Conservation (phyloP, 2,888 invertebrate genomes). For the Hipparchia semele region DNA sequence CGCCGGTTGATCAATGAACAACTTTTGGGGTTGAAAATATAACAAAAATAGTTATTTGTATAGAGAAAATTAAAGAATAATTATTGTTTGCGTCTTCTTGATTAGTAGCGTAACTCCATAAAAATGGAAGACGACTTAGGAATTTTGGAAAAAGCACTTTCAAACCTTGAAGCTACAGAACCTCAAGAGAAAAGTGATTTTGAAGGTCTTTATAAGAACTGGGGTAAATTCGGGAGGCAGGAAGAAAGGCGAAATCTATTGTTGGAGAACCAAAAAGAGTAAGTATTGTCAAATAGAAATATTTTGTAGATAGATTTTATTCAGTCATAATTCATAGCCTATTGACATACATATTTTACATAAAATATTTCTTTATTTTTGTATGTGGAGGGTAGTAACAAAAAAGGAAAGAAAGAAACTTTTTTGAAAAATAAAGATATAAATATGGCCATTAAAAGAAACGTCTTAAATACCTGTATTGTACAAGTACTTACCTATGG, state of each 20-base stretch:
- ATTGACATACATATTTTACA: too few species aligned
- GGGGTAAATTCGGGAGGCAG: constrained; percentile 68
- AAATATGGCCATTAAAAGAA: too few species aligned
- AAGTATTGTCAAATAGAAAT: constrained; percentile 32
- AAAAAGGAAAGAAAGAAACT: too few species aligned
- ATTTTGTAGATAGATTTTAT: too few species aligned
- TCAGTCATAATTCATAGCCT: too few species aligned
- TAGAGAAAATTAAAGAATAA: neutral
- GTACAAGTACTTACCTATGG: too few species aligned
- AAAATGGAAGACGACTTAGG: constrained; percentile 67
- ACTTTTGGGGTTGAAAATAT: neutral
- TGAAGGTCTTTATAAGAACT: constrained; percentile 68
- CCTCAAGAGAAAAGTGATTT: constrained; percentile 46
- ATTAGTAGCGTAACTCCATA: neutral
- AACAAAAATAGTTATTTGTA: neutral
- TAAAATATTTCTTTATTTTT: too few species aligned
- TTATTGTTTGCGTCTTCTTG: neutral
- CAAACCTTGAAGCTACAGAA: constrained; percentile 44
- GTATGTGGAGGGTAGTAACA: too few species aligned
- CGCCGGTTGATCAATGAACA: too few species aligned
- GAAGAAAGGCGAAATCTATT: constrained; percentile 80
- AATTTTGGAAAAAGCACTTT: constrained; percentile 51
- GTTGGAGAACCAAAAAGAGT: constrained; percentile 84
- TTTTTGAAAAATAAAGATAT: too few species aligned
- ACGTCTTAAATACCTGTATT: too few species aligned